These are phyloP conservation scores for Drosophila rubida DNA, from an alignment of 2,888 invertebrate genomes.

Conservation along the genomic window DNA sequence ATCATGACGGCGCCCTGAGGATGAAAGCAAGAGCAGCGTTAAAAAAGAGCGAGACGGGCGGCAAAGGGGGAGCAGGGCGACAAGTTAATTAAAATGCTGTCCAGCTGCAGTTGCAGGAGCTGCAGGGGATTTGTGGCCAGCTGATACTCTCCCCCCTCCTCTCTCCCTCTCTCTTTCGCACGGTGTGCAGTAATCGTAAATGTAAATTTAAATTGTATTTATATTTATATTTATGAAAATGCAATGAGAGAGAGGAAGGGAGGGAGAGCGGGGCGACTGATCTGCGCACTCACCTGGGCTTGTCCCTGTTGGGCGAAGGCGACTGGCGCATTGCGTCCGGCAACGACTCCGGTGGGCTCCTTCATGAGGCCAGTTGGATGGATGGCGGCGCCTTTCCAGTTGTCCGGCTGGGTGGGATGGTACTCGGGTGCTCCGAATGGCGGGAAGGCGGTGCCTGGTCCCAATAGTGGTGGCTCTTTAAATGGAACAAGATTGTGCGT, in stretches of 20 bases:
- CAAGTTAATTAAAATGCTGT: conserved; percentile 66
- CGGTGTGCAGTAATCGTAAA: conserved; percentile 50
- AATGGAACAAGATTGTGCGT: conserved; percentile 84
- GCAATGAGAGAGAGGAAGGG: conserved; percentile 5
- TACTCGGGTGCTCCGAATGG: conserved; percentile 85
- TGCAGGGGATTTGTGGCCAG: conserved; percentile 13
- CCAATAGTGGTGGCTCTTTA: conserved; percentile 85
- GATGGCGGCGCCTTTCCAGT: conserved; percentile 84
- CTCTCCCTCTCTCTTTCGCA: conserved; percentile 9
- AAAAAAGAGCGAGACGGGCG: not conserved
- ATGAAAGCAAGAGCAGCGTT: conserved; percentile 23
- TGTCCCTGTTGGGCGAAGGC: conserved; percentile 84
- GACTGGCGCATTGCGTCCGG: conserved; percentile 84
- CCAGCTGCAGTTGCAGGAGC: conserved; percentile 26
- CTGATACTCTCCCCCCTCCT: not conserved
- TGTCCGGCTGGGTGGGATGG: conserved; percentile 84
- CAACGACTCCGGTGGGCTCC: conserved; percentile 86
- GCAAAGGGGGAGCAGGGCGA: conserved; percentile 28
- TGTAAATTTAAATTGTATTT: conserved; percentile 56
- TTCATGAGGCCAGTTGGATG: conserved; percentile 87
- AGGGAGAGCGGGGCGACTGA: not conserved
- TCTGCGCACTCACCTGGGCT: conserved; percentile 80
- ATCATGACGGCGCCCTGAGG: conserved; percentile 96
- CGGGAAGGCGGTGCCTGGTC: conserved; percentile 84
- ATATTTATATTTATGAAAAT: conserved; percentile 50